Evolutionary conservation across 2,113 vertebrate species (phyloP), one percentile per base, ranked within the genome.

Genomic region (Hydrolagus affinis): DNA sequence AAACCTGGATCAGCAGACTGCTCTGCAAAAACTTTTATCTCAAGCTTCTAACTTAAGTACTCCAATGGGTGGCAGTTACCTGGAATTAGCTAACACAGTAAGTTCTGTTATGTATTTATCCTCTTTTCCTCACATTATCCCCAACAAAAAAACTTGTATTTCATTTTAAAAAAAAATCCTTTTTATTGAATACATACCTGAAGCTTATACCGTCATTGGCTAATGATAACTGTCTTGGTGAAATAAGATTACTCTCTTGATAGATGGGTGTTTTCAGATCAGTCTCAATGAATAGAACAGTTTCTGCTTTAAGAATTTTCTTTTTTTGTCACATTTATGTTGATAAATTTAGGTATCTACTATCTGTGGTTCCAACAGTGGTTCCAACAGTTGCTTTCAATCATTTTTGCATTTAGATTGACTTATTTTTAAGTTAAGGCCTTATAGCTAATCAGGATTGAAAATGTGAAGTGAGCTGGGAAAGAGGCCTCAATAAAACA

Each of bases 1-100:
- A 64, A 83, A 86, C 59, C 12, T 86, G 78, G 89, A 87, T 80
- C 91, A 89, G 86, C 90, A 90, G 21, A 74, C 88, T 70, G 87
- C 88, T 44, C 74, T 94, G 77, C 92, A 91, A 86, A 93, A 88
- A 44, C 88, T 94, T 86, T 87, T 94, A 80, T 70, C 86, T 11
- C 92, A 91, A 87, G 59, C 89, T 25, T 88, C 87, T 7, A 85
- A 19, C 70, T 78, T 88, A 10, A 89, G 86, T 86, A 89, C 0
- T 68, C 87, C 91, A 23, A 28, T 88, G 60, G 90, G 91, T 78
- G 92, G 91, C 86, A 93, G 89, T 88, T 95, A 91, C 87, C 88
- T 94, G 66, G 93, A 95, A 85, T 91, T 95, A 87, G 93, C 93
- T 86, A 94, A 93, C 83, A 93, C 91, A 23, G 94, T 95, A 90